Base-by-base conservation (phyloP, 2,113 vertebrate species). In the Gila orcuttii region DNA sequence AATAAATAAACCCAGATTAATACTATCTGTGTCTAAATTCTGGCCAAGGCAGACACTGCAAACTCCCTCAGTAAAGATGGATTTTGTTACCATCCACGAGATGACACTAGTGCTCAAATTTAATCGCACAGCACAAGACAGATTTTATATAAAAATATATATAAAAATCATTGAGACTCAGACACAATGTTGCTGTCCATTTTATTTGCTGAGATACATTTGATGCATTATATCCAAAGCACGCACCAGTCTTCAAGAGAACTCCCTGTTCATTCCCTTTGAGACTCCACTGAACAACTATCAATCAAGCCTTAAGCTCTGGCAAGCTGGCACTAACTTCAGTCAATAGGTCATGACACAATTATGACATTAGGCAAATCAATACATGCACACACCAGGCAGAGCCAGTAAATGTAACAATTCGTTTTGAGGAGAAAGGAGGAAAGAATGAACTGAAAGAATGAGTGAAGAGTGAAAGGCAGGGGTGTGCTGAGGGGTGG, bases 391-490 rank as follows among this genome's bases (percentile, higher is more conserved):
- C 45, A 84, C 78, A 62, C 82, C 4, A 25, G 55, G 60, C 52
- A 75, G 17, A 77, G 77, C 80, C 83, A 87, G 79, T n/a, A 66
- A 55, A 47, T 42, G 88, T 81, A 92, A 92, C 92, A 91, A 92
- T 92, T 87, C 75, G 69, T 66, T 79, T 86, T 84, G 79, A 90
- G 88, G 11, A 71, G 88, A 85, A 80, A 85, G 87, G 89, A 93
- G 92, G 90, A 94, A 94, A 92, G 82, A 89, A 88, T 84, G 59
- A 4, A 81, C 91, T 91, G 88, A 92, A 93, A 94, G 93, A 94
- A 95, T 93, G 89, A 94, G 93, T 91, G 93, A 82, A 55, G 93
- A 94, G 93, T 94, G 94, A 94, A 90, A 89, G 84, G 90, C 78
- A 68, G 89, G 62, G 91, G 90, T 90, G 85, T 87, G 83, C 84